Conservation (phyloP, 2,113 vertebrate species). For the Mellivora capensis region DNA sequence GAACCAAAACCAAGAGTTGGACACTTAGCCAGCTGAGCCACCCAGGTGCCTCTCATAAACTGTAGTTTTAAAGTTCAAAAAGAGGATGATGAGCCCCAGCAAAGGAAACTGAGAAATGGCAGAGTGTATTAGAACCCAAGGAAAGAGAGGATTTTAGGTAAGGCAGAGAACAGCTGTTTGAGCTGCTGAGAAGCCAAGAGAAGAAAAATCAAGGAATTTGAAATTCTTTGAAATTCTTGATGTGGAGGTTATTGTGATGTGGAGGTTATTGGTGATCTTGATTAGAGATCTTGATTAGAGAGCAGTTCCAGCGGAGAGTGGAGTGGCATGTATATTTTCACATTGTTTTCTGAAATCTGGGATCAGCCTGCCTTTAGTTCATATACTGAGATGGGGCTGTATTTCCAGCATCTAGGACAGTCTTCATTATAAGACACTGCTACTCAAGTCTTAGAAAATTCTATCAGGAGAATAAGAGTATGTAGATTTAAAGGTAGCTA, state of each 20-base stretch:
- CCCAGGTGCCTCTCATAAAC: not conserved
- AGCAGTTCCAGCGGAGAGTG: not conserved
- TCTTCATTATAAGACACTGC: constrained; percentile 15
- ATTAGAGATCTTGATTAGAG: not conserved
- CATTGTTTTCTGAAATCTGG: not conserved
- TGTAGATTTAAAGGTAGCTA: constrained; percentile 22
- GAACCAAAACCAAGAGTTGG: not conserved
- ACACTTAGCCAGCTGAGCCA: not conserved
- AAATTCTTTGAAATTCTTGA: not conserved
- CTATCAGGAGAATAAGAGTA: not conserved
- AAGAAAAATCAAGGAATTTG: not conserved
- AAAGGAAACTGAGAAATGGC: not conserved
- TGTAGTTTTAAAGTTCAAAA: constrained; percentile 1
- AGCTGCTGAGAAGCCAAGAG: not conserved
- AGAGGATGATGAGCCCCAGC: not conserved
- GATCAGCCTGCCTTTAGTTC: not conserved
- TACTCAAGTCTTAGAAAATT: constrained; percentile 4
- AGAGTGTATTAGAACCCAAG: not conserved
- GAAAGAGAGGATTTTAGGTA: not conserved
- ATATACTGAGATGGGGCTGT: not conserved
- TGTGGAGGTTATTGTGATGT: not conserved
- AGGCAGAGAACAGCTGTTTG: not conserved
- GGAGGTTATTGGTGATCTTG: not conserved
- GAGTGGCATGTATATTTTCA: not conserved
- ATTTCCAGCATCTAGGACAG: constrained; percentile 44